Conservation (phyloP, 1,140 invertebrate genomes). For the Triops longicaudatus region DNA sequence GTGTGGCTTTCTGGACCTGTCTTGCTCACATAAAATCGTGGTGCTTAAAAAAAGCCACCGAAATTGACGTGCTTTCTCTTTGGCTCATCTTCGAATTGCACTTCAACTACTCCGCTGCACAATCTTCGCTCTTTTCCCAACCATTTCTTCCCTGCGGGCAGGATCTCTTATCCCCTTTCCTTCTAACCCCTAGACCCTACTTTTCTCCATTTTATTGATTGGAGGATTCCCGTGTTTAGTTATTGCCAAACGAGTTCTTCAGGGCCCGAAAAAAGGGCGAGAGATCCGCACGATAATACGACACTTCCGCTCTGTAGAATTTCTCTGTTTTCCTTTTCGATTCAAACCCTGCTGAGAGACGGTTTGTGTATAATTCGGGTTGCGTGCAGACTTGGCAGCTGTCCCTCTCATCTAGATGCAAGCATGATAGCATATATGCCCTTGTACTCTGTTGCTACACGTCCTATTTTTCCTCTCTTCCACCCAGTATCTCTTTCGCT, state of each 20-base stretch:
- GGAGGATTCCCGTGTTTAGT: no score
- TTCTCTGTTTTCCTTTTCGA: neutral
- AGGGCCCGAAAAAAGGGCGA: no score
- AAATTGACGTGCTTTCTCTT: no score
- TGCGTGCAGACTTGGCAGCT: constrained; percentile 10
- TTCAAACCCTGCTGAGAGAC: neutral
- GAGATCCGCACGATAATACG: no score
- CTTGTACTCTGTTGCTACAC: neutral
- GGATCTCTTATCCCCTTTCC: no score
- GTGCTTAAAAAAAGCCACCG: neutral
- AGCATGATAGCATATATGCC: neutral
- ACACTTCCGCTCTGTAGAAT: neutral
- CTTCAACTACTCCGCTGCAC: no score
- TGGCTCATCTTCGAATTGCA: no score
- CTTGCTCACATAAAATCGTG: neutral
- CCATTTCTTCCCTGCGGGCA: no score
- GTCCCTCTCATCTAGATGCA: constrained; percentile 14
- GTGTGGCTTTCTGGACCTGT: neutral
- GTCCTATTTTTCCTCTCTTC: neutral
- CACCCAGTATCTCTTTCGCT: neutral
- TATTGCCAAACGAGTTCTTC: no score
- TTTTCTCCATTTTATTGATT: no score
- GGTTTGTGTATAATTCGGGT: neutral
- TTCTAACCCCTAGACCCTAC: no score
- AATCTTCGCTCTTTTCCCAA: no score